Evolutionary conservation across 35 echinoderm and acorn worm genomes (phyloP).

Genomic region (Ptychodera flava): DNA sequence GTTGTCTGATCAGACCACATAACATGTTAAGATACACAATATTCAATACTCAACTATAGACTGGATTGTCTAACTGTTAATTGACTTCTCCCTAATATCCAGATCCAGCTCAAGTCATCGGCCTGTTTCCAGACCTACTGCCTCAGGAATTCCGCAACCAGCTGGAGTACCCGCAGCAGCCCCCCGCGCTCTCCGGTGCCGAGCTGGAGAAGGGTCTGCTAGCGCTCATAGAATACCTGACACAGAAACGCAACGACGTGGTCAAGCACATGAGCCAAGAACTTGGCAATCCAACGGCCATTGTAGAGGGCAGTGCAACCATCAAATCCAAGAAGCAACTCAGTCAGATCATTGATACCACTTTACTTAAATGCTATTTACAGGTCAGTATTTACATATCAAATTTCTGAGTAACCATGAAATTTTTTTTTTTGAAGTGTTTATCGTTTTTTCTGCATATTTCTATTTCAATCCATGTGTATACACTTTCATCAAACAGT

Average conservation of each 20-base stretch:
- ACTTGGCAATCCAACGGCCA: slow-evolving; percentile 59
- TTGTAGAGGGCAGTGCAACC: slow-evolving; percentile 75
- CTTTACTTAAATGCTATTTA: slow-evolving; percentile 96
- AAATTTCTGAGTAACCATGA: too few species aligned
- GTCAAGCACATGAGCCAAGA: slow-evolving; percentile 52
- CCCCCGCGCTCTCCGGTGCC: slow-evolving; percentile 58
- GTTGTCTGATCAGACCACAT: too few species aligned
- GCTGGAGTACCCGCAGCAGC: slow-evolving; percentile 73
- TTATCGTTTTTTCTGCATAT: too few species aligned
- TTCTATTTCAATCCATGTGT: too few species aligned
- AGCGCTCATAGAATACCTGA: slow-evolving; percentile 89
- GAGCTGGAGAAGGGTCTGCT: slow-evolving; percentile 87
- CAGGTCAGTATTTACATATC: slow-evolving; percentile 41
- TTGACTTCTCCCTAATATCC: too few species aligned
- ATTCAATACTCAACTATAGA: too few species aligned
- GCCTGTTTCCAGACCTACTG: slow-evolving; percentile 80
- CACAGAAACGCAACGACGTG: slow-evolving; percentile 87
- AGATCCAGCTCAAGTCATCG: slow-evolving; percentile 96
- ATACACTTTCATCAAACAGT: too few species aligned
- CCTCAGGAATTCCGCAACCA: slow-evolving; percentile 80
- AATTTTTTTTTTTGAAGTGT: too few species aligned
- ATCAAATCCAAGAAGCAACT: slow-evolving; percentile 72
- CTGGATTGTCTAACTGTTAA: too few species aligned
- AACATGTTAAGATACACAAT: too few species aligned
- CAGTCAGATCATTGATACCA: slow-evolving; percentile 91